Evolutionary conservation across 2,797 vertebrate species (phyloP).

Genomic region (Apodemus agrarius): DNA sequence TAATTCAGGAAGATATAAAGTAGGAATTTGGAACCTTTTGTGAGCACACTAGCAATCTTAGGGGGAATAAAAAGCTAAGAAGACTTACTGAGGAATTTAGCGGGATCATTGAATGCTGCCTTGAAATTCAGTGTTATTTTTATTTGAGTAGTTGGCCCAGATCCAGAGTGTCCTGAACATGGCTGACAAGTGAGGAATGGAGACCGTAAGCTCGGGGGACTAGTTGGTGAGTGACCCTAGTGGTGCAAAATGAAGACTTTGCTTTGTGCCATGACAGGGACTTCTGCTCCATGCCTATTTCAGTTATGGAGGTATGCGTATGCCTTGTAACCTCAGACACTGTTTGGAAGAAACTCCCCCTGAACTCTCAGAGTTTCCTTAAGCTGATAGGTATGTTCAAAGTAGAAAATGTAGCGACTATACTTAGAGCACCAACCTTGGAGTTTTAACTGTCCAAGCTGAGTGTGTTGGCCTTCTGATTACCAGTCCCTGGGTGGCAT

Average conservation of each 20-base stretch:
- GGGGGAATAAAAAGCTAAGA: neutral
- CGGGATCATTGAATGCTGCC: constrained; percentile 11
- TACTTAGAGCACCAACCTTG: neutral
- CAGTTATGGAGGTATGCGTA: neutral
- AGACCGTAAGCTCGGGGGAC: neutral
- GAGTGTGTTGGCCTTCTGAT: neutral
- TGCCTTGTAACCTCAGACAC: neutral
- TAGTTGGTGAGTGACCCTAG: neutral
- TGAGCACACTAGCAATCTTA: constrained; percentile 48
- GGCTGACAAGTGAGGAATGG: neutral
- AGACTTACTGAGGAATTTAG: constrained; percentile 53
- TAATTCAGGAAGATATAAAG: constrained; percentile 78
- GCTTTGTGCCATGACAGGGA: neutral
- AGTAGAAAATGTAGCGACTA: neutral
- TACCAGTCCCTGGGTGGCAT: neutral
- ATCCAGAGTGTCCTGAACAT: neutral
- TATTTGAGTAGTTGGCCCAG: neutral
- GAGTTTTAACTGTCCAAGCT: neutral
- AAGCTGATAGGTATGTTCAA: neutral
- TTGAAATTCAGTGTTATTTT: constrained; percentile 49
- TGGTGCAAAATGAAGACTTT: neutral
- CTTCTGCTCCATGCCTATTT: neutral
- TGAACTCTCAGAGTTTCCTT: neutral
- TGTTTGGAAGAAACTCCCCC: neutral
- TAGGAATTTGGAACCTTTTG: constrained; percentile 64